Evolutionary conservation across 2,797 vertebrate genomes (phyloP).

Genomic region (Poecile montanus): DNA sequence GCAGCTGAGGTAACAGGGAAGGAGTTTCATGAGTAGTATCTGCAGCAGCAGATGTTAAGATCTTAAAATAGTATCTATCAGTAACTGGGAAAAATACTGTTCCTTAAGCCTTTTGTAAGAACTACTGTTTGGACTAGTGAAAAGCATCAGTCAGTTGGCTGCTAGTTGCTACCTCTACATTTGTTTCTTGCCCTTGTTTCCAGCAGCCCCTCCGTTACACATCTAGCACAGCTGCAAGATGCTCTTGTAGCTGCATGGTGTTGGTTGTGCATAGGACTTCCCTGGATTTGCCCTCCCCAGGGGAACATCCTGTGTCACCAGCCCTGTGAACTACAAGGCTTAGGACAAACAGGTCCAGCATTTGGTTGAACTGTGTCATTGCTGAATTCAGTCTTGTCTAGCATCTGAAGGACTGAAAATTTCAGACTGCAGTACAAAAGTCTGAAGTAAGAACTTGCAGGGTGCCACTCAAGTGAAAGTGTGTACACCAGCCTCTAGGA

Average conservation of each 20-base stretch:
- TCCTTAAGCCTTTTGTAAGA: background rate
- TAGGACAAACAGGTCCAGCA: too few relatives aligned
- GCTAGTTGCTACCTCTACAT: background rate
- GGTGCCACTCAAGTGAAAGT: fast-evolving
- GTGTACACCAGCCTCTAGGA: fast-evolving
- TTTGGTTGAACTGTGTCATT: background rate
- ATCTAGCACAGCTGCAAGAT: background rate
- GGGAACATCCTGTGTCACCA: background rate
- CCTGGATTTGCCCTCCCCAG: background rate
- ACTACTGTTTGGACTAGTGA: background rate
- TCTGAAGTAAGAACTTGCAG: background rate
- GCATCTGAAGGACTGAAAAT: background rate
- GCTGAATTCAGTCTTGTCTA: background rate
- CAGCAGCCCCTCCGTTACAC: background rate
- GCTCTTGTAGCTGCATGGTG: background rate
- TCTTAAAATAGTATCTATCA: background rate
- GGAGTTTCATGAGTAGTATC: background rate
- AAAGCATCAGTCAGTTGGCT: background rate
- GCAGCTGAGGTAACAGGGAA: background rate
- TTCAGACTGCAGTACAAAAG: background rate
- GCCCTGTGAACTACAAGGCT: background rate
- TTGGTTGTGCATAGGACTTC: background rate
- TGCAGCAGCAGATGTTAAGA: background rate
- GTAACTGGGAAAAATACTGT: background rate
- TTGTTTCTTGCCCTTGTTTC: background rate